phyloP scores from a whole-genome alignment of 2,113 vertebrate genomes.

The Embiotoca jacksoni region DNA sequence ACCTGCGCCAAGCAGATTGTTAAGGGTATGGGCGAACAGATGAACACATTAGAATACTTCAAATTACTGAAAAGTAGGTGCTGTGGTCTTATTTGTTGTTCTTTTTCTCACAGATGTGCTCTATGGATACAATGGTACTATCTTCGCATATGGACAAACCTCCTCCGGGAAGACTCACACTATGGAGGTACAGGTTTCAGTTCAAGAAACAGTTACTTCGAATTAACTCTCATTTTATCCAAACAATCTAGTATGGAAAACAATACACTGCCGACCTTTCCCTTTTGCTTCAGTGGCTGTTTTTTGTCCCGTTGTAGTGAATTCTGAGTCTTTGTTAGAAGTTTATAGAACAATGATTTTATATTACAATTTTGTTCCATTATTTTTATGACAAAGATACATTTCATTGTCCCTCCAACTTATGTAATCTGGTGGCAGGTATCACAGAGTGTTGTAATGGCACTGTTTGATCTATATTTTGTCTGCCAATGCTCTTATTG shows the following conservation, averaged over 20 bases:
- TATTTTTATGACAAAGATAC: too few species aligned
- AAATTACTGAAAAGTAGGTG: not conserved
- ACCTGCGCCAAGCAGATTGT: conserved; percentile 96
- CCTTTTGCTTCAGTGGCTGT: not conserved
- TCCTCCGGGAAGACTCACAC: conserved; percentile 97
- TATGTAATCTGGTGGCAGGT: too few species aligned
- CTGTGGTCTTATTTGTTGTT: not conserved
- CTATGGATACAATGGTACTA: conserved; percentile 94
- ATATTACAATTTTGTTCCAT: too few species aligned
- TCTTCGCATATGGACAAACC: conserved; percentile 96
- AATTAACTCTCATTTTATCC: too few species aligned
- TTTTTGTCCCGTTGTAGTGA: not conserved
- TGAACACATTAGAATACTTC: not conserved
- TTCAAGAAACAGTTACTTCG: too few species aligned
- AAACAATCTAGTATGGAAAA: too few species aligned
- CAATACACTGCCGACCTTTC: too few species aligned
- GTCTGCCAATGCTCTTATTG: not conserved
- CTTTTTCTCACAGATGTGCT: conserved; percentile 86
- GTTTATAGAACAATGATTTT: too few species aligned
- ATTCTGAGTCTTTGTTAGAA: too few species aligned
- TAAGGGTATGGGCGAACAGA: conserved; percentile 83
- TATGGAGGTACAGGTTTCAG: conserved; percentile 88
- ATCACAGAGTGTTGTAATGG: too few species aligned
- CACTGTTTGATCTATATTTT: too few species aligned
- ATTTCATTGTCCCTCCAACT: too few species aligned